Evolutionary conservation across 2,113 vertebrate species (phyloP).

Genomic region (Xiphophorus hellerii): DNA sequence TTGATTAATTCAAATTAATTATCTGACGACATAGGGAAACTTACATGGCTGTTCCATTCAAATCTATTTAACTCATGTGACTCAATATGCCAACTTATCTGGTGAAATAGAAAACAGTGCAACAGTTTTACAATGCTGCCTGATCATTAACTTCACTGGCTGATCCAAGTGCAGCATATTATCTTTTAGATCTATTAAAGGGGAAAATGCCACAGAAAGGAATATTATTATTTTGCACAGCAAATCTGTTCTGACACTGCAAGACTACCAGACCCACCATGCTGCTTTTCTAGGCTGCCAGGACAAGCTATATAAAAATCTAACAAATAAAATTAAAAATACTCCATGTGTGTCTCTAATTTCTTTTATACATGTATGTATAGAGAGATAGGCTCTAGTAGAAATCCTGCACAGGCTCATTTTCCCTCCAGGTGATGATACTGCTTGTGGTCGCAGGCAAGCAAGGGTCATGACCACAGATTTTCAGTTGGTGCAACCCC

Average conservation of each 20-base stretch:
- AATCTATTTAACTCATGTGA: not conserved
- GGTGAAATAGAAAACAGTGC: no score
- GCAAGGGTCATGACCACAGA: conserved; percentile 70
- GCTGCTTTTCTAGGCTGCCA: not conserved
- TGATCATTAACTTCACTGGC: not conserved
- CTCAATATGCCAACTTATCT: no score
- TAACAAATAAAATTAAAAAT: not conserved
- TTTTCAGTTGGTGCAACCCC: conserved; percentile 77
- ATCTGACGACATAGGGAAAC: not conserved
- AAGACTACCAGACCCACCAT: not conserved
- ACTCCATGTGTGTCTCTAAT: not conserved
- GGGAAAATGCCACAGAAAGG: not conserved
- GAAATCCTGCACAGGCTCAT: conserved; percentile 28
- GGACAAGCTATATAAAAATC: not conserved
- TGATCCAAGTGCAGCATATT: not conserved
- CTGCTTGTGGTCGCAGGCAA: conserved; percentile 60
- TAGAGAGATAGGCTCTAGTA: conserved; percentile 21
- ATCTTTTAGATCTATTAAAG: not conserved
- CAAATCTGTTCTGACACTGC: not conserved
- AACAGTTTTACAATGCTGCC: no score
- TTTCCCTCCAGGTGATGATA: conserved; percentile 57
- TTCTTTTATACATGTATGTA: conserved; percentile 6
- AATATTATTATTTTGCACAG: not conserved
- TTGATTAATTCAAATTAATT: not conserved
- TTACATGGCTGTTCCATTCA: not conserved